Evolutionary conservation across 2,797 vertebrate genomes (phyloP).

Genomic region (Myiothlypis chrysogaster): DNA sequence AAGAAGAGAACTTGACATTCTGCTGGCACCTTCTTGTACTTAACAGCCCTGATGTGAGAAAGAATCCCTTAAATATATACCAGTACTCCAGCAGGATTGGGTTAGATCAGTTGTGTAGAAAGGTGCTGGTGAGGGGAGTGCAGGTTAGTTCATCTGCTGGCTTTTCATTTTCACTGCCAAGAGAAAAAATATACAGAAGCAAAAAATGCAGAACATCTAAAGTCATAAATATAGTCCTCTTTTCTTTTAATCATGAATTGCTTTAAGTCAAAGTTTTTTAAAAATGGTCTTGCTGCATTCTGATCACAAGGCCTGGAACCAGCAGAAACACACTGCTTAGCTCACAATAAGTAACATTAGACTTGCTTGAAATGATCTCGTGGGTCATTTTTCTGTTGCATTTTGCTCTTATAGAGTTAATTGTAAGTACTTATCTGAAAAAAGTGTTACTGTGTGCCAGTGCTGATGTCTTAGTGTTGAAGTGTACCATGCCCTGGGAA

Average conservation of each 20-base stretch:
- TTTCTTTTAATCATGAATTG: background rate
- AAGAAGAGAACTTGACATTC: background rate
- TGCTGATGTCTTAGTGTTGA: background rate
- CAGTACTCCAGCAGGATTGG: background rate
- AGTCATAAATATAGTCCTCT: background rate
- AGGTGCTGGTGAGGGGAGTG: background rate
- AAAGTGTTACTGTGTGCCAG: rapidly evolving
- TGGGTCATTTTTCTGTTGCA: background rate
- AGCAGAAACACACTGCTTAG: background rate
- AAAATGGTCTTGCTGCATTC: background rate
- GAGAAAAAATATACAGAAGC: background rate
- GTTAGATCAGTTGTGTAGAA: background rate
- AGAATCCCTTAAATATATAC: background rate
- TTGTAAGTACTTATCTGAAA: background rate
- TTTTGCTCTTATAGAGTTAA: background rate
- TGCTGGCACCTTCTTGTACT: rapidly evolving
- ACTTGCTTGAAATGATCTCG: background rate
- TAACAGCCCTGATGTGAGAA: background rate
- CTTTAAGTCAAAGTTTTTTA: background rate
- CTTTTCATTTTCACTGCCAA: background rate
- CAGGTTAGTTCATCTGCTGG: background rate
- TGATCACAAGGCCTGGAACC: background rate
- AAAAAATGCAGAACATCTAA: background rate
- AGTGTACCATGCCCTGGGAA: background rate
- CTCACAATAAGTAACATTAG: background rate